Conservation (phyloP, 2,888 invertebrate genomes). For the Rhagonycha lutea region DNA sequence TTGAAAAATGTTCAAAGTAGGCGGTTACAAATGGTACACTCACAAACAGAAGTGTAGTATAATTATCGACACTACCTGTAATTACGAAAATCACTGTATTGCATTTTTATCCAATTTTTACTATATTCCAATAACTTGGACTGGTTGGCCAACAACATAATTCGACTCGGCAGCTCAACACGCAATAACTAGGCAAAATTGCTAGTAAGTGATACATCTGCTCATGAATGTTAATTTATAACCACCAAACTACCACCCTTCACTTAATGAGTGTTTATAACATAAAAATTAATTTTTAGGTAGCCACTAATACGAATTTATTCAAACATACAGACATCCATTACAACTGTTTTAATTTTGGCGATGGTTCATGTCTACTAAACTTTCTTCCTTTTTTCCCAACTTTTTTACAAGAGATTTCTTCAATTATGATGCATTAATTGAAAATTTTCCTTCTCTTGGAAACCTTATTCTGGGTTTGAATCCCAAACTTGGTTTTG, state of each 20-base stretch:
- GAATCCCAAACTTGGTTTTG: no score
- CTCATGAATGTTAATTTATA: not conserved
- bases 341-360: no score
- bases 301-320: not conserved
- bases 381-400: no score
- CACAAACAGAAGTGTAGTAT: conserved; percentile 19
- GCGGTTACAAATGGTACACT: conserved; percentile 33
- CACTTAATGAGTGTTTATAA: not conserved
- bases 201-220: not conserved
- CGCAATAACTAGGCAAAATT: not conserved
- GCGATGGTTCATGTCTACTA: not conserved
- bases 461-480: no score
- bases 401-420: no score
- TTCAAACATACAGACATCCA: not conserved
- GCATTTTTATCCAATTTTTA: conserved; percentile 21
- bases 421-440: no score
- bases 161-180: not conserved
- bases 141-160: not conserved
- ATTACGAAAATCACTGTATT: conserved; percentile 14
- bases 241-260: not conserved
- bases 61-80: conserved; percentile 24
- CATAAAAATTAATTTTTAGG: not conserved
- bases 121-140: conserved; percentile 9
- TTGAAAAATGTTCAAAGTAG: conserved; percentile 32
- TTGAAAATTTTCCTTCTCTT: no score